Base-by-base conservation (phyloP, 2,888 invertebrate species). In the Dicyrtoma fusca region DNA sequence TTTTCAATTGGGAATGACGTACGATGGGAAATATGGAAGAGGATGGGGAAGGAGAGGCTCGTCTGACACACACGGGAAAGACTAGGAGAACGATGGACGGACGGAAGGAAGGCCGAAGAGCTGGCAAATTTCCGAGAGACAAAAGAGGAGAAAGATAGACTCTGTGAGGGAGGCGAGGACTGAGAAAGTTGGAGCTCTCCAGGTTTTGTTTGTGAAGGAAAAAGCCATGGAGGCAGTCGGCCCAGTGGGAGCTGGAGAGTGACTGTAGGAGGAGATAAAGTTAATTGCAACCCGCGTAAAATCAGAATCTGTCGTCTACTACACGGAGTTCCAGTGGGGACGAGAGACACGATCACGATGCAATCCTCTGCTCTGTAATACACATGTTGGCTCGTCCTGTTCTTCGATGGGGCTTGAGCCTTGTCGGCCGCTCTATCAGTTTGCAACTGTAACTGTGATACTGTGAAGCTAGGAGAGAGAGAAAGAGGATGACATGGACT, bases 401-500 rank as follows among this genome's bases (percentile, higher is more conserved):
- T n/a, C n/a, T n/a, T n/a, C n/a, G n/a, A n/a, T n/a, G n/a, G n/a
- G n/a, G n/a, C n/a, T n/a, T n/a, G n/a, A n/a, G n/a, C n/a, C n/a
- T n/a, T n/a, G n/a, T n/a, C n/a, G n/a, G n/a, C n/a, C n/a, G n/a
- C n/a, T n/a, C n/a, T n/a, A n/a, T n/a, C n/a, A n/a, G n/a, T n/a
- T n/a, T n/a, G n/a, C n/a, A n/a, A n/a, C n/a, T n/a, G n/a, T n/a
- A n/a, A n/a, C n/a, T n/a, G n/a, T n/a, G n/a, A n/a, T n/a, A n/a
- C n/a, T n/a, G n/a, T n/a, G n/a, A n/a, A n/a, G n/a, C n/a, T n/a
- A n/a, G 57, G 21, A 65, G 26, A 26, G 25, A 49, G 26, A 42
- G 59, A 23, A 62, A 34, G 61, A 49, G 61, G 63, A 74, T 70
- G 21, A 68, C 74, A 72, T 74, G 68, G 66, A 68, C 55, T 61